Base-by-base conservation (phyloP, 2,888 invertebrate species). In the Melolontha melolontha region DNA sequence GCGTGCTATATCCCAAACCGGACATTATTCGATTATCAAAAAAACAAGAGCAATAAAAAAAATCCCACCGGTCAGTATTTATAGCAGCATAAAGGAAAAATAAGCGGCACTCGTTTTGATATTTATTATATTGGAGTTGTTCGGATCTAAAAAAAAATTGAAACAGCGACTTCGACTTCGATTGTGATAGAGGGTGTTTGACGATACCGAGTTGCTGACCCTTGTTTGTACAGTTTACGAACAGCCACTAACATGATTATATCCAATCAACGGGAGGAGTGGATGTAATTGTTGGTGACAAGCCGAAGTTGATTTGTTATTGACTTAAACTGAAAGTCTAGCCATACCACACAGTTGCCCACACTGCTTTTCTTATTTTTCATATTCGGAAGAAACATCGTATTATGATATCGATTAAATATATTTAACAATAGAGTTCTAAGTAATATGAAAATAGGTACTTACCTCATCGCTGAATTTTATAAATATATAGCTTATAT, bases 181-280 rank as follows among this genome's bases (percentile, higher is more conserved):
- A 41, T 22, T 42, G 34, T 34, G 16, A 41, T 22, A 39, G 47
- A 57, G 54, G 52, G 44, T 50, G 57, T 49, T 62, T 62, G 50
- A 70, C 68, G 65, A 66, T 67, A 59, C 71, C 57, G 68, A 72
- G 71, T 75, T 74, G 76, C 77, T 78, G 79, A 80, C 81, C 82
- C 81, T 79, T 82, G 80, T 82, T 82, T 82, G 80, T 78, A 80
- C 77, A 78, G 79, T 80, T 79, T 78, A 79, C 79, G 79, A 77
- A 78, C 78, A 78, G 81, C 81, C 81, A 80, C 82, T 82, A 82
- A 82, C 80, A 77, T 73, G 76, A 80, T 82, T 82, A 82, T 75
- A 76, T 79, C 80, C 82, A 82, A 82, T 82, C 82, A 82, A 78
- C 81, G 77, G 79, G 76, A 77, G 78, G 77, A 79, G 78, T 75